Conservation (phyloP, 2,113 vertebrate genomes). For the Dendrocopos noguchii region DNA sequence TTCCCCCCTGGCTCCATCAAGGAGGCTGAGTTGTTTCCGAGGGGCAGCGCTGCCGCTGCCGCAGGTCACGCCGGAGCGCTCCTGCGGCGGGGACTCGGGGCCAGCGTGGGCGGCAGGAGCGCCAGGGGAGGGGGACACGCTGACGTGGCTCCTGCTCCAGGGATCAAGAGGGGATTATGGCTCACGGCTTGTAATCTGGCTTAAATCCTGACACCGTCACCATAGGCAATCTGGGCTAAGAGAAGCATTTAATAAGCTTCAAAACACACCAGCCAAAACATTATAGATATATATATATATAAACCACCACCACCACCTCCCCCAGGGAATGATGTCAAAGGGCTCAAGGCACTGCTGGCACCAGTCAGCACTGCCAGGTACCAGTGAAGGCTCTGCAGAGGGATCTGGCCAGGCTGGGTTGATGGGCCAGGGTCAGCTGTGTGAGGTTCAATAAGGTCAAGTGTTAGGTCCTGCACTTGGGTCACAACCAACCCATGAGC, state of each 20-base stretch:
- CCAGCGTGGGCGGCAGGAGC: background rate
- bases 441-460: too few species aligned
- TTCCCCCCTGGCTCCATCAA: background rate
- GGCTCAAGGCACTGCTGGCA: background rate
- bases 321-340: background rate
- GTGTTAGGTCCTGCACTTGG: too few species aligned
- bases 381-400: too few species aligned
- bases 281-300: too few species aligned
- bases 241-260: conserved; percentile 57
- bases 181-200: conserved; percentile 36
- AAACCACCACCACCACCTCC: background rate
- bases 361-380: background rate
- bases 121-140: background rate
- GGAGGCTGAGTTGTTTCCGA: background rate
- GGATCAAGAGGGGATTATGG: conserved; percentile 53
- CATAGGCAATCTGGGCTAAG: conserved; percentile 3
- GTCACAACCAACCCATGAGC: too few species aligned
- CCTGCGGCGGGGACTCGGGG: fast-evolving
- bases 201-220: conserved; percentile 56
- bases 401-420: too few species aligned
- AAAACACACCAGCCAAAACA: background rate
- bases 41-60: background rate
- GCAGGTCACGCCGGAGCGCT: background rate
- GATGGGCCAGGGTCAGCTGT: too few species aligned
- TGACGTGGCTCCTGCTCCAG: background rate